Base-by-base conservation (phyloP, 2,888 invertebrate species). In the Ischnus inquisitorius region DNA sequence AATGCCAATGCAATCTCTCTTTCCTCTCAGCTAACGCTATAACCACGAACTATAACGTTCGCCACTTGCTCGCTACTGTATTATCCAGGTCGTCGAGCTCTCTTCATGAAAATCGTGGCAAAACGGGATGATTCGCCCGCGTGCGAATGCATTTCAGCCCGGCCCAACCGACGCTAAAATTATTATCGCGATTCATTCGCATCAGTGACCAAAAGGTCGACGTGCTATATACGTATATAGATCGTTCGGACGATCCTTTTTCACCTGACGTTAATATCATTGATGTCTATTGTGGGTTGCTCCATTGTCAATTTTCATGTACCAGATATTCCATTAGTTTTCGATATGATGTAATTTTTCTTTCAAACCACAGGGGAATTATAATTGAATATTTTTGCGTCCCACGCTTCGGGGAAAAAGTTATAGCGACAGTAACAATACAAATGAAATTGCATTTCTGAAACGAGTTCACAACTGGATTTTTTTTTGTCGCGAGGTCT, bases 161-260 rank as follows among this genome's bases (percentile, higher is more conserved):
- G 3, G 3, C 41, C 25, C 5, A n/a, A 3, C n/a, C 46, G 46
- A 3, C 57, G 48, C 60, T 76, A 41, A 80, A 83, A 83, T 83
- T 74, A 80, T 80, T 80, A 83, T 83, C 80, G 72, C 10, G 79
- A 57, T 28, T 72, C 39, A 72, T 80, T 71, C 79, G 83, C 76
- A 68, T 67, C 67, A 62, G 51, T 80, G 67, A 80, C 72, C 80
- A 77, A 77, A 83, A 83, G 51, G 77, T 64, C 65, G 60, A 12
- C 14, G 28, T 16, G 22, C 43, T 16, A 4, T 28, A 64, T 60
- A 60, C 14, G 25, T 5, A 14, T 25, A 25, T 25, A 14, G 22
- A 25, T 25, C 10, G 14, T 41, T n/a, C 62, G 75, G 8, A 64
- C 68, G 57, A 43, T 75, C 69, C 62, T 81, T 67, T 75, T 46